Base-by-base conservation (phyloP, 2,888 invertebrate genomes). In the Drosophila neoperkinsi region DNA sequence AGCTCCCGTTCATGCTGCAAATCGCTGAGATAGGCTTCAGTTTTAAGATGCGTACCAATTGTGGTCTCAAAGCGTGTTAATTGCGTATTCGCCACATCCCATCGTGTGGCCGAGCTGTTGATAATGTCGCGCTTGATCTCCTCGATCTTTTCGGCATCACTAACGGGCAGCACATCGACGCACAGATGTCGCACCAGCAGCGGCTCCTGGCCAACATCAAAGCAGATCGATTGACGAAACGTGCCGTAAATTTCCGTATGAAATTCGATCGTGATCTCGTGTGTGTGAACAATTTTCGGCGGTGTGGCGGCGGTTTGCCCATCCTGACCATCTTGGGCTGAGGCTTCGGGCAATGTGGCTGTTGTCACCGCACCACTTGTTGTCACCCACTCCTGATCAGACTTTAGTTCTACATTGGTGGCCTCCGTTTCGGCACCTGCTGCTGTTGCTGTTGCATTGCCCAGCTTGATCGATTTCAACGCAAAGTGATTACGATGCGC, bases 211-310 rank as follows among this genome's bases (percentile, higher is more conserved):
- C 96, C 96, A 88, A 96, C 96, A 92, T 96, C 96, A 92, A 97
- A 96, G 5, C 97, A 95, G 3, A 97, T 94, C 2, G 96, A 95
- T 92, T 97, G 97, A 4, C 96, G 94, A 92, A 97, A 97, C 4
- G 96, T 96, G 16, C 94, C 97, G 90, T 96, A 97, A 67, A 96
- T 96, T 77, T 96, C 95, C 0, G 96, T 96, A 62, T 94, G 94
- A 91, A 96, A 96, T 56, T 94, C 94, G 49, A 96, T 94, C 59
- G 94, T 94, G 3, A 95, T 93, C 74, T 93, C 93, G 85, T 95
- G 94, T 56, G 92, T 92, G 18, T 92, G 74, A 4, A 80, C 70
- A 21, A 88, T 68, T 1, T 65, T 33, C 21, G 74, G 30, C 1
- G 71, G 50, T 43, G 66, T 56, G 13, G 59, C 16, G 13, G 61